These are phyloP conservation scores for Pseudomyrmex gracilis DNA, from an alignment of 1,140 invertebrate genomes.

Conservation along the genomic window DNA sequence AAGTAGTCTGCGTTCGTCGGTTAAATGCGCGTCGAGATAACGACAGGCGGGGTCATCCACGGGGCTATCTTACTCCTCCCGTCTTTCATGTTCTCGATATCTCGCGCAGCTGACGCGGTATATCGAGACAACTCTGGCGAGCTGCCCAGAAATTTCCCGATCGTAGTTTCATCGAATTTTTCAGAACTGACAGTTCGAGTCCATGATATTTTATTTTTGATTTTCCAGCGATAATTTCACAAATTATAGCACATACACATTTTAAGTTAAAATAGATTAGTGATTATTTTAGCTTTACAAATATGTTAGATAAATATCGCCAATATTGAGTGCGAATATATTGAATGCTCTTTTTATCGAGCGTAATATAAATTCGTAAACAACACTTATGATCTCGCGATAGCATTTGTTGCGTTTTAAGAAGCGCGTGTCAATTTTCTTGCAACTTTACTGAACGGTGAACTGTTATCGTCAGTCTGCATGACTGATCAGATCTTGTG, in stretches of 20 bases:
- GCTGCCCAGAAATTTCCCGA: not conserved
- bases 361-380: not conserved
- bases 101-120: not conserved
- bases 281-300: too few relatives aligned
- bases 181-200: not conserved
- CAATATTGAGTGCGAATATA: not conserved
- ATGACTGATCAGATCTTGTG: not conserved
- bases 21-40: constrained; percentile 66
- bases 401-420: not conserved
- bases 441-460: not conserved
- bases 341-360: not conserved
- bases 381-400: too few relatives aligned
- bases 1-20: constrained; percentile 1
- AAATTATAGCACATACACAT: too few relatives aligned
- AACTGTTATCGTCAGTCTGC: not conserved
- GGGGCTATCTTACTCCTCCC: constrained; percentile 65
- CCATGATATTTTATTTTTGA: not conserved
- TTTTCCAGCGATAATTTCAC: not conserved
- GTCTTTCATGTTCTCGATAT: constrained; percentile 28
- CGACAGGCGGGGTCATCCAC: constrained; percentile 65
- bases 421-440: not conserved
- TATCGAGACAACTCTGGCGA: constrained; percentile 5
- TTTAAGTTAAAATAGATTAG: too few relatives aligned
- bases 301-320: not conserved
- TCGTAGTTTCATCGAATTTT: not conserved